A percentile compares a stretch with the other conserved stretches of the same genome.
Evolutionary conservation across 1,140 invertebrate genomes (phyloP).

Genomic region (Drosophila subpulchrella): DNA sequence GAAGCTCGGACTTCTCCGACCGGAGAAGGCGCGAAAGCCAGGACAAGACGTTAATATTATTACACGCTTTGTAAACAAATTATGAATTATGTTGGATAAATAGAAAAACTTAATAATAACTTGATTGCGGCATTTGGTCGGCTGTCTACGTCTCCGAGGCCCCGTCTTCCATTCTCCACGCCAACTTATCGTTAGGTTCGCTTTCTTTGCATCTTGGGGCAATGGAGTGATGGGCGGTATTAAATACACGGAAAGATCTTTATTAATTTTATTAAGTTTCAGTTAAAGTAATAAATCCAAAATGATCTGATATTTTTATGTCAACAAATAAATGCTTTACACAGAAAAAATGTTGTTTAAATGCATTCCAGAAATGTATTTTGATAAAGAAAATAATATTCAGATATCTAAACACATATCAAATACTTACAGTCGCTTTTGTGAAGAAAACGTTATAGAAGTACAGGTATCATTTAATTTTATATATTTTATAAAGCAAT

Average conservation of each 20-base stretch:
- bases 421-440: no score
- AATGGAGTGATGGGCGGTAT: slow-evolving; percentile 25
- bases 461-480: no score
- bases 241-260: slow-evolving; percentile 4
- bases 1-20: neutral
- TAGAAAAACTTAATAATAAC: slow-evolving; percentile 84
- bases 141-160: slow-evolving; percentile 4
- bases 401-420: no score
- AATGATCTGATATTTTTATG: no score
- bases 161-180: neutral
- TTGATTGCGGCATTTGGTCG: slow-evolving; percentile 78
- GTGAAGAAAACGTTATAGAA: no score
- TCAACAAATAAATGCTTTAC: no score
- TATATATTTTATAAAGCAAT: no score
- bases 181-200: slow-evolving; percentile 12
- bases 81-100: slow-evolving; percentile 83
- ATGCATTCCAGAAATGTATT: no score
- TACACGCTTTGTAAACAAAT: slow-evolving; percentile 83
- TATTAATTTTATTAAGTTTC: neutral
- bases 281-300: no score
- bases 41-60: slow-evolving; percentile 80
- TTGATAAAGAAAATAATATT: no score
- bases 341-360: no score
- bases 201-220: slow-evolving; percentile 3
- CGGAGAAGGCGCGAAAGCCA: slow-evolving; percentile 29